Evolutionary conservation across 2,888 invertebrate species (phyloP).

Genomic region (Stictocephala bisonia): DNA sequence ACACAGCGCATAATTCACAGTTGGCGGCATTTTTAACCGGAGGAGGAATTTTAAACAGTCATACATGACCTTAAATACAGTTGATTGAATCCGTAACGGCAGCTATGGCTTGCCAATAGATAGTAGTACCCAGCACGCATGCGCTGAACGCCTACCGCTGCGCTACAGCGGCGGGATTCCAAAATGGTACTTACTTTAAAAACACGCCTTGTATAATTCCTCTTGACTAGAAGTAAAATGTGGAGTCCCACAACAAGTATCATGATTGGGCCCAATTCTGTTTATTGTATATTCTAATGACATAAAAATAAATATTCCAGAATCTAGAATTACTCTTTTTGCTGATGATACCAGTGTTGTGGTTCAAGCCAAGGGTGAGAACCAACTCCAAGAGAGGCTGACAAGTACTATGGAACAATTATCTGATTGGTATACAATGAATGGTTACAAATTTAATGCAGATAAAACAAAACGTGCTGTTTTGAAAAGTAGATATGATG

Average conservation of each 20-base stretch:
- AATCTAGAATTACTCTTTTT: not conserved
- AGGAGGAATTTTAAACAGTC: no score
- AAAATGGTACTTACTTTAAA: no score
- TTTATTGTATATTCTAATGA: not conserved
- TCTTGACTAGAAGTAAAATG: not conserved
- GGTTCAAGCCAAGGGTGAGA: not conserved
- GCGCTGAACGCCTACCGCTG: no score
- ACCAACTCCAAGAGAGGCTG: not conserved
- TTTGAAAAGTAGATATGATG: not conserved
- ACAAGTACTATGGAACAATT: not conserved
- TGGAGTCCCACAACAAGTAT: constrained; percentile 2
- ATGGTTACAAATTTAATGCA: not conserved
- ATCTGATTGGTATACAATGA: not conserved
- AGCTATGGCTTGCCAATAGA: no score
- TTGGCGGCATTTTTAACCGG: no score
- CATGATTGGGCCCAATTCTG: not conserved
- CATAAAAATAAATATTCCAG: not conserved
- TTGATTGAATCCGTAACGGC: no score
- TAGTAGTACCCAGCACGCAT: no score
- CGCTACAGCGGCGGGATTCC: no score
- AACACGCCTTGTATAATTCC: not conserved
- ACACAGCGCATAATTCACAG: no score
- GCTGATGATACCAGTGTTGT: constrained; percentile 8
- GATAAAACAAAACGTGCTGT: not conserved
- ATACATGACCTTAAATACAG: no score